Evolutionary conservation across 2,113 vertebrate genomes (phyloP).

Genomic region (Tetraodon nigroviridis): DNA sequence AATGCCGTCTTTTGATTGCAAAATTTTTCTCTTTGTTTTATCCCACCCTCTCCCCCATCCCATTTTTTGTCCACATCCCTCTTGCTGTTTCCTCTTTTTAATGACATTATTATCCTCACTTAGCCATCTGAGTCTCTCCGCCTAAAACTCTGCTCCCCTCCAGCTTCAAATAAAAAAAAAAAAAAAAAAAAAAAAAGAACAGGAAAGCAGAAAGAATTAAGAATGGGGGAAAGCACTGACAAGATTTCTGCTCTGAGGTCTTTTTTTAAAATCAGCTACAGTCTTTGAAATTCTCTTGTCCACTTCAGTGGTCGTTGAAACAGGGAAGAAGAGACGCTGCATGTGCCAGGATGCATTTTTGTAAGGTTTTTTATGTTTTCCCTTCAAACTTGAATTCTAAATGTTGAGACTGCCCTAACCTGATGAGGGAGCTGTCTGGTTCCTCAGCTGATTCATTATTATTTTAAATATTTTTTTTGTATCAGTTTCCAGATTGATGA

Average conservation of each 20-base stretch:
- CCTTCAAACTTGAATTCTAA: no score
- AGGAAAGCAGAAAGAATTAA: not conserved
- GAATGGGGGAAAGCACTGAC: slow-evolving; percentile 10
- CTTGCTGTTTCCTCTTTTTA: slow-evolving; percentile 41
- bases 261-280: not conserved
- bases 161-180: no score
- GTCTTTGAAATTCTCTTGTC: no score
- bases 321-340: no score
- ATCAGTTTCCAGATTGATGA: no score
- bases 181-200: no score
- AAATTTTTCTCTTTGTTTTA: slow-evolving; percentile 16
- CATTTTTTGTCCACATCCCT: slow-evolving; percentile 28
- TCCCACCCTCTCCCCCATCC: slow-evolving; percentile 16
- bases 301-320: not conserved
- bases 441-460: no score
- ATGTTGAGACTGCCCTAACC: not conserved
- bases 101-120: slow-evolving; percentile 56
- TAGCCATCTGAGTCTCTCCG: slow-evolving; percentile 41
- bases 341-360: no score
- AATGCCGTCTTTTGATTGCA: slow-evolving; percentile 37
- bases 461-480: no score
- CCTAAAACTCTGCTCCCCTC: slow-evolving; percentile 38
- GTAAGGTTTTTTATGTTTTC: no score
- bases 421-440: not conserved
- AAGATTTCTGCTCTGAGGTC: slow-evolving; percentile 2